Evolutionary conservation across 2,797 vertebrate species (phyloP).

Genomic region (Smutsia gigantea): DNA sequence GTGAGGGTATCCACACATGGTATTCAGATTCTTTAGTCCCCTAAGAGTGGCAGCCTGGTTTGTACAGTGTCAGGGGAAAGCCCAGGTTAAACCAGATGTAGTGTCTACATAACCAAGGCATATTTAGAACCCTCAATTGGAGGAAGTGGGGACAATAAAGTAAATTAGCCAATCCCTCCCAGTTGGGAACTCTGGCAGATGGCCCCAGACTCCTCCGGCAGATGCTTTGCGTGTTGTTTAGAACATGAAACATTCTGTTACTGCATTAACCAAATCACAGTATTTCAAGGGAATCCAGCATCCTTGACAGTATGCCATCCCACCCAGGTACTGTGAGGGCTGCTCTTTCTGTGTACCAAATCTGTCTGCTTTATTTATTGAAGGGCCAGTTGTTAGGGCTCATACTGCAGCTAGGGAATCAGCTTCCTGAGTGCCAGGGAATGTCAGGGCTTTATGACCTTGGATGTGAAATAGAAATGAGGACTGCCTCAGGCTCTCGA

Average conservation of each 20-base stretch:
- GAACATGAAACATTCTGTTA: background rate
- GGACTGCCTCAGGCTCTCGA: background rate
- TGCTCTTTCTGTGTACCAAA: background rate
- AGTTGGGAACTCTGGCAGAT: background rate
- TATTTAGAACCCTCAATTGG: background rate
- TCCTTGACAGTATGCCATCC: background rate
- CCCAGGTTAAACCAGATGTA: background rate
- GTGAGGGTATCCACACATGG: background rate
- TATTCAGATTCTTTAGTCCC: background rate
- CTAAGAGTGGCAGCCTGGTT: background rate
- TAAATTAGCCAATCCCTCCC: background rate
- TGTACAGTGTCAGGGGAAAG: background rate
- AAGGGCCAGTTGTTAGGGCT: background rate
- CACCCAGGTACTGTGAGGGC: background rate
- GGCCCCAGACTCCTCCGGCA: background rate
- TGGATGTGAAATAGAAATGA: background rate
- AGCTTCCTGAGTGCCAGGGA: background rate
- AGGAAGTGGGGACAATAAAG: background rate
- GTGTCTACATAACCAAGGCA: background rate
- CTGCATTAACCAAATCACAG: background rate
- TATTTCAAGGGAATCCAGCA: background rate
- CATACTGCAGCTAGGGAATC: background rate
- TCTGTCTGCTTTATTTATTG: background rate
- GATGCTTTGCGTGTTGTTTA: background rate
- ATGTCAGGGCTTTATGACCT: background rate